phyloP scores from a whole-genome alignment of 2,797 vertebrate species.

The Anolis apletophallus region DNA sequence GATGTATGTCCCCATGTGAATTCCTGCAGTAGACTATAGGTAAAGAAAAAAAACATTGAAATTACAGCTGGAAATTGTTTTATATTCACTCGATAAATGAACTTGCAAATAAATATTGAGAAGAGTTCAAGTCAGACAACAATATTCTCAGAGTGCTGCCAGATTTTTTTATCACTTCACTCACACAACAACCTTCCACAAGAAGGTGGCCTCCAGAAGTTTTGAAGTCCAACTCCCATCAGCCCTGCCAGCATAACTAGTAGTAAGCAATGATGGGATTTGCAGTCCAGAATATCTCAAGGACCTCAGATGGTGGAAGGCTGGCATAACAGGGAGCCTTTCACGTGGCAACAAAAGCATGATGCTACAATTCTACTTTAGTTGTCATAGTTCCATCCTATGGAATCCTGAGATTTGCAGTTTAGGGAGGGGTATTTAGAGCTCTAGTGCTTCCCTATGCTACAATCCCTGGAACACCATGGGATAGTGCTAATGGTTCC shows the following conservation, averaged over 20 bases:
- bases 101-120: background rate
- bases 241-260: background rate
- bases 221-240: background rate
- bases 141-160: background rate
- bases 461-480: no score
- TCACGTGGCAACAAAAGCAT: no score
- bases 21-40: background rate
- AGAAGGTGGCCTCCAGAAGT: background rate
- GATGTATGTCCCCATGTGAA: no score
- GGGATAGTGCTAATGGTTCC: no score
- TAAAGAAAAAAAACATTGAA: background rate
- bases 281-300: background rate
- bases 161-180: background rate
- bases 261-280: background rate
- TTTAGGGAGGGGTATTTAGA: no score
- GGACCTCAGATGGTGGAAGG: background rate
- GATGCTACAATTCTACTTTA: no score
- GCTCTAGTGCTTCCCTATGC: no score
- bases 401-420: no score
- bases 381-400: no score
- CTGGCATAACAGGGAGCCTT: background rate
- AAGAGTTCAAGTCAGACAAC: background rate
- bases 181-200: background rate
- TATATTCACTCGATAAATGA: background rate
- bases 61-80: background rate